Evolutionary conservation across 2,797 vertebrate genomes (phyloP), one percentile per base, ranked within the genome.

Genomic region (Podarcis lilfordi): DNA sequence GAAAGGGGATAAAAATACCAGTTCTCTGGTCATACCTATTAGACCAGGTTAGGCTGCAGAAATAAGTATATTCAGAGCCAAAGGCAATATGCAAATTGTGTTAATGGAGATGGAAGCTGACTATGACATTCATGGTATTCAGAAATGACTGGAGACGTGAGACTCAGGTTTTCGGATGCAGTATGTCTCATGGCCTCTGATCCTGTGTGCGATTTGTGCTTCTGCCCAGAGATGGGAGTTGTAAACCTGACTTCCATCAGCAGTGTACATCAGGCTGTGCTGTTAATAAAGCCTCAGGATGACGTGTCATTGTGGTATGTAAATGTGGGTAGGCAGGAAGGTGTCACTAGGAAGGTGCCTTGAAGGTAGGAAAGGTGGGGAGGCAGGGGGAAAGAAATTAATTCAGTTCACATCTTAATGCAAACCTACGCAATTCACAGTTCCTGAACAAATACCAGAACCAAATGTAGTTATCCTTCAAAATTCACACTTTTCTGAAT

Each of bases 121-220:
- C 5, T 25, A 27, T 17, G 7, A 55, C 50, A 59, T 74, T 37
- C 23, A 50, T 17, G 25, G 45, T 37, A 35, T 40, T 61, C 55
- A 61, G 3, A 29, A 15, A 19, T 43, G 72, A 17, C 61, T 29
- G 8, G 37, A 40, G 35, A 6, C 21, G 25, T 1, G 3, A 40
- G 35, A 9, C 27, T 86, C 35, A 21, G 55, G 23, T 43, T 59
- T 32, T 23, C 11, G 27, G 71, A 61, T 78, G 32, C 84, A 55
- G 29, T 77, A 72, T 32, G 74, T 72, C 79, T 89, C n/a, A 66
- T 81, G 79, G 76, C 69, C 88, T 15, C n/a, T 55, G 68, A 1
- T 84, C 23, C 45, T 64, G 50, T 13, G 21, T 80, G 23, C 77
- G 82, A 10, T 88, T 92, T 86, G 83, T 71, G 43, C 71, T 15